Conservation (phyloP, 2,113 vertebrate genomes). For the Lutjanus erythropterus region DNA sequence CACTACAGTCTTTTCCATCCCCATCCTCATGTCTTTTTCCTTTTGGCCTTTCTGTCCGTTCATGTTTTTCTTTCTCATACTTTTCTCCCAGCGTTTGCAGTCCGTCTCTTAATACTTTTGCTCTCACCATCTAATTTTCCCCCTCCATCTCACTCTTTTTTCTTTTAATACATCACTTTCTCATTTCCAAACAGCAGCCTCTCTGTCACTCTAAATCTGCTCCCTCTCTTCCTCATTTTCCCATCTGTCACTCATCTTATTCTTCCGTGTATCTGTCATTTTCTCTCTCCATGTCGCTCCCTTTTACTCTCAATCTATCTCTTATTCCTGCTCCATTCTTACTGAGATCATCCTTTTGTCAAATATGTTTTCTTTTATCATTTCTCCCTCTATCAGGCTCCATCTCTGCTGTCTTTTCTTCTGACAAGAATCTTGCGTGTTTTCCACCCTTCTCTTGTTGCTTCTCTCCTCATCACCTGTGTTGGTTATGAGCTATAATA, state of each 20-base stretch:
- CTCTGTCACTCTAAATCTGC: neutral
- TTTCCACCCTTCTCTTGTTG: neutral
- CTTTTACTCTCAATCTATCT: slow-evolving; percentile 2
- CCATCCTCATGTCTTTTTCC: neutral
- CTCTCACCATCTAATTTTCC: neutral
- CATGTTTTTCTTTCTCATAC: neutral
- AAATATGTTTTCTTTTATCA: neutral
- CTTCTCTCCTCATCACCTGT: neutral
- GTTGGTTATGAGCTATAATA: neutral
- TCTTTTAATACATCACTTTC: neutral
- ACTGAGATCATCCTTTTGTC: neutral
- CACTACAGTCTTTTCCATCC: slow-evolving; percentile 8
- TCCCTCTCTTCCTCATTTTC: neutral
- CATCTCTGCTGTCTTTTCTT: neutral
- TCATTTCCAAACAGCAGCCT: neutral
- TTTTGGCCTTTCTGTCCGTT: neutral
- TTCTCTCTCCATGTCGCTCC: neutral
- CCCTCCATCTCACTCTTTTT: neutral
- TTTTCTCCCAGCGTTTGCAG: neutral
- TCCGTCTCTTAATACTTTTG: neutral
- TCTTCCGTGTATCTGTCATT: neutral
- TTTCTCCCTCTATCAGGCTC: neutral
- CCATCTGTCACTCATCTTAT: neutral
- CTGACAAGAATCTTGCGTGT: neutral
- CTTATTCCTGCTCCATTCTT: neutral